Percentiles rank a stretch among this genome's conserved stretches.
These are phyloP conservation scores for Eulithis testata DNA, from an alignment of 2,888 invertebrate genomes.

Conservation along the genomic window DNA sequence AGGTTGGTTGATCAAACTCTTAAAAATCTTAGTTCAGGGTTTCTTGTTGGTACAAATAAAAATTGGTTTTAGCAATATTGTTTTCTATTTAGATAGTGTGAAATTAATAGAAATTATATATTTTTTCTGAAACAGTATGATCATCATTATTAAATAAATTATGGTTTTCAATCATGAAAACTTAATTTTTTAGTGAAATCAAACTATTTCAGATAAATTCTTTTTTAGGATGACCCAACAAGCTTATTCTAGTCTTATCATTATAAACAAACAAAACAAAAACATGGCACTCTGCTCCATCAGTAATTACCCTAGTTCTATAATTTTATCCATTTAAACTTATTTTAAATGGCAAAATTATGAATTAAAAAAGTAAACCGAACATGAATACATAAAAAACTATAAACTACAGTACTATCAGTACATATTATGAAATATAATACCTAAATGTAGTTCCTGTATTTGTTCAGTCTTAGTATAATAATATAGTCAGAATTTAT, in stretches of 20 bases:
- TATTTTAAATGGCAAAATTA: conserved; percentile 25
- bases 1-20: too few species aligned
- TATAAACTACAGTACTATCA: conserved; percentile 14
- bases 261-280: too few species aligned
- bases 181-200: conserved; percentile 26
- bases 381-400: background rate
- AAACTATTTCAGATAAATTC: conserved; percentile 17
- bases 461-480: conserved; percentile 5
- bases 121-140: conserved; percentile 5
- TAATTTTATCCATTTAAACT: conserved; percentile 21
- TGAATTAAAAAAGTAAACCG: background rate
- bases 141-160: conserved; percentile 11
- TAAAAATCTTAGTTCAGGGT: too few species aligned
- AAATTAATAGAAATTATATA: too few species aligned
- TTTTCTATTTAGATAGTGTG: too few species aligned
- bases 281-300: conserved; percentile 20
- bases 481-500: background rate
- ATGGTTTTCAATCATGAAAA: conserved; percentile 37
- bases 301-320: background rate
- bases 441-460: conserved; percentile 21
- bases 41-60: too few species aligned
- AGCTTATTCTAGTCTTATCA: conserved; percentile 5
- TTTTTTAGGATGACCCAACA: background rate
- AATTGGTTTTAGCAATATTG: too few species aligned
- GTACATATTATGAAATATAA: conserved; percentile 38